Evolutionary conservation across 1,140 invertebrate species (phyloP).

Genomic region (Pseudomyrmex gracilis): DNA sequence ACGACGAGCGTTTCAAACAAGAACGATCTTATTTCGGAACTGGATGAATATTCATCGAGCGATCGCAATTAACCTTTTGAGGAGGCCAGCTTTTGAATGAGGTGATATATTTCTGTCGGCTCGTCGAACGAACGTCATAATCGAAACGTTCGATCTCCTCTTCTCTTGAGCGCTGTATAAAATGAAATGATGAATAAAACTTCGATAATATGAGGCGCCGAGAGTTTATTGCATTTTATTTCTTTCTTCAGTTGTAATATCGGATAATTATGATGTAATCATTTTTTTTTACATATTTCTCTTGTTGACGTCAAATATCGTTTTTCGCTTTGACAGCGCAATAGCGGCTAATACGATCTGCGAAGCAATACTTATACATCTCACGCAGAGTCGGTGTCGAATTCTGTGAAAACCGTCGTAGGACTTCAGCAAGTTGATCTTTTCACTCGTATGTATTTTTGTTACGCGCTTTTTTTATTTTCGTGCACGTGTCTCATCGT

Average conservation of each 20-base stretch:
- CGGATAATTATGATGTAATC: not conserved
- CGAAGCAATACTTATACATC: constrained; percentile 2
- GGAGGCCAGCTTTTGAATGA: not conserved
- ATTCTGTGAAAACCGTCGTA: constrained; percentile 18
- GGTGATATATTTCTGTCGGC: constrained; percentile 30
- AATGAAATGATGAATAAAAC: not conserved
- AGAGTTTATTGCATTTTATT: not conserved
- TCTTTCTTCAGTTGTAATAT: not conserved
- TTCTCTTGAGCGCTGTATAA: not conserved
- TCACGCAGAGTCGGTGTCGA: constrained; percentile 9
- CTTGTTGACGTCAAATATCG: too few relatives aligned
- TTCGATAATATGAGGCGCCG: not conserved
- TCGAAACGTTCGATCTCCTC: constrained; percentile 7
- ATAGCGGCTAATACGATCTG: constrained; percentile 43
- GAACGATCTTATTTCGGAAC: constrained; percentile 29
- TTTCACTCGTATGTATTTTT: constrained; percentile 8
- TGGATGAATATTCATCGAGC: constrained; percentile 49
- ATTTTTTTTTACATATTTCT: not conserved
- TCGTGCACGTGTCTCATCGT: not conserved
- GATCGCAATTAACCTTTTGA: constrained; percentile 56
- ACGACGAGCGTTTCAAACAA: constrained; percentile 10
- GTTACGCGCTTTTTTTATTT: not conserved
- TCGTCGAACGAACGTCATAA: constrained; percentile 24
- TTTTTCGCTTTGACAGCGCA: not conserved
- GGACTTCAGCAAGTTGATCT: constrained; percentile 5